These are phyloP conservation scores for Malacoraja senta DNA, from an alignment of 2,797 vertebrate genomes.

Conservation along the genomic window DNA sequence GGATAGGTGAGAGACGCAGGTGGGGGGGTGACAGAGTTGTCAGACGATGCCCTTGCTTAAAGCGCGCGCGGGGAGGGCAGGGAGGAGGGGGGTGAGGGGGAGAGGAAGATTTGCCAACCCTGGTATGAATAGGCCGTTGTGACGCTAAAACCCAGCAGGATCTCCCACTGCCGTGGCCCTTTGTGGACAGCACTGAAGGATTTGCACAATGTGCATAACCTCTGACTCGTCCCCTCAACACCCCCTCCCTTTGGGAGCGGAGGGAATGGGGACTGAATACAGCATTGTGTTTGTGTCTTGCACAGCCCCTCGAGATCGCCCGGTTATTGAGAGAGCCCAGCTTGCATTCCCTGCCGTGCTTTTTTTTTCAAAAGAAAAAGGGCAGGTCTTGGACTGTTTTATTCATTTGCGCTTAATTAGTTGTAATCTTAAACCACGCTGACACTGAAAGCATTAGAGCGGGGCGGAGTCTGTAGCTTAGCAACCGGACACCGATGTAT, in stretches of 20 bases:
- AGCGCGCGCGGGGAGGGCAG: too few species aligned
- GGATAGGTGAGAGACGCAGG: conserved; percentile 50
- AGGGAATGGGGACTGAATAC: conserved; percentile 63
- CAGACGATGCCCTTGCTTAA: conserved; percentile 33
- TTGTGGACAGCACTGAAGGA: conserved; percentile 60
- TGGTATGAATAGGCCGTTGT: background rate
- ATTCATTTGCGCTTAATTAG: background rate
- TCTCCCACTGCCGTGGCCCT: conserved; percentile 47
- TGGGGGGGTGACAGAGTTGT: conserved; percentile 46
- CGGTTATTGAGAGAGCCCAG: background rate
- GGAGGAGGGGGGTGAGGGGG: conserved; percentile 40
- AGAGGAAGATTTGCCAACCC: conserved; percentile 42
- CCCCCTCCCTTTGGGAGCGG: conserved; percentile 58
- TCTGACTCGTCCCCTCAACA: conserved; percentile 54
- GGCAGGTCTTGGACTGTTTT: background rate
- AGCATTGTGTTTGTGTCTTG: conserved; percentile 51
- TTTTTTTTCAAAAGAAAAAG: background rate
- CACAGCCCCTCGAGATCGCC: background rate
- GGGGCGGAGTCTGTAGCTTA: background rate
- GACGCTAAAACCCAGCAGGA: conserved; percentile 46
- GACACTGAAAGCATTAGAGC: background rate
- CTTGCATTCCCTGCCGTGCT: background rate
- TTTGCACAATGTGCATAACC: conserved; percentile 69
- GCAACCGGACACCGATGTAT: conserved; percentile 45
- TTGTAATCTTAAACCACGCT: background rate